These are phyloP conservation scores for Manis crassicaudata DNA, from an alignment of 2,797 vertebrate species.

Conservation along the genomic window DNA sequence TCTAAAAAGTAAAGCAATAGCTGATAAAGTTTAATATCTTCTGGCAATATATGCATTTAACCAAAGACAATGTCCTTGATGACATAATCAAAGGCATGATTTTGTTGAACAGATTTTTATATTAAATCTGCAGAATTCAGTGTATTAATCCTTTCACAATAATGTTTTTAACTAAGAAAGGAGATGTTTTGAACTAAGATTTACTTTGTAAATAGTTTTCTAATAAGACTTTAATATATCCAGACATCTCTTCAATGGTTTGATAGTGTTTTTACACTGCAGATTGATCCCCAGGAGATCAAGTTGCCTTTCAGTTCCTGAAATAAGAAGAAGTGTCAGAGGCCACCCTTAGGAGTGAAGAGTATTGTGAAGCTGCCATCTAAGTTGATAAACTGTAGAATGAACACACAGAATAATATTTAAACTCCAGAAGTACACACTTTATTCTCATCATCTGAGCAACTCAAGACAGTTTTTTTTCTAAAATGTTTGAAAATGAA, in stretches of 20 bases:
- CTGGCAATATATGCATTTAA: neutral
- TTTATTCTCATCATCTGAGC: neutral
- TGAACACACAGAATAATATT: neutral
- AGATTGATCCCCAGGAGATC: neutral
- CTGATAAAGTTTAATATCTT: neutral
- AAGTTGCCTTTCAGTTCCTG: neutral
- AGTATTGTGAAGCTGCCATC: neutral
- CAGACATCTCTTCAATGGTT: neutral
- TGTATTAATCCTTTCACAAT: neutral
- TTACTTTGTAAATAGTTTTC: neutral
- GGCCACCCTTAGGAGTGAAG: neutral
- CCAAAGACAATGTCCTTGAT: neutral
- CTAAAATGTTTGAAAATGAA: neutral
- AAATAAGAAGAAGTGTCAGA: conserved; percentile 24
- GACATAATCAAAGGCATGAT: neutral
- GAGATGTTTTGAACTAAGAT: too few species aligned
- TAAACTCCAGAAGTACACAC: neutral
- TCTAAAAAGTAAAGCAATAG: conserved; percentile 10
- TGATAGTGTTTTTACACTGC: neutral
- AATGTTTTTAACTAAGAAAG: conserved; percentile 17
- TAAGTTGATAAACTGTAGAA: neutral
- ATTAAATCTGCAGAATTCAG: conserved; percentile 23
- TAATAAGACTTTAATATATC: neutral
- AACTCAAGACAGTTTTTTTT: neutral
- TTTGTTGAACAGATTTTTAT: conserved; percentile 20